These are phyloP conservation scores for Saccopteryx bilineata DNA, from an alignment of 2,113 vertebrate genomes.

Conservation along the genomic window DNA sequence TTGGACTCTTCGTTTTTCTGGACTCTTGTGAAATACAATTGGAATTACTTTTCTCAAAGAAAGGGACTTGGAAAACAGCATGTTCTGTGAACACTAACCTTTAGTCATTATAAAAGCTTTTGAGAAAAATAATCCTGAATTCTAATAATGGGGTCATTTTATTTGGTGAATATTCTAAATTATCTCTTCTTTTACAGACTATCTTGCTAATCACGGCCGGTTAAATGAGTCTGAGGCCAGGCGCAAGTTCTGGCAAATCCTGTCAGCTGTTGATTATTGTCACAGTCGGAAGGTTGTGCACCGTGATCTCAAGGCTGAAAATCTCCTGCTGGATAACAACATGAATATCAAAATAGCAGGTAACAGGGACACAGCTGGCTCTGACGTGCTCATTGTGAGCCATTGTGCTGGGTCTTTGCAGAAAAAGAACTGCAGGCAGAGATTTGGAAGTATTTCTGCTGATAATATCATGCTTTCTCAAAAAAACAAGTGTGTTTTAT, in stretches of 20 bases:
- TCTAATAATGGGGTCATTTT: background rate
- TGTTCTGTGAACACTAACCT: background rate
- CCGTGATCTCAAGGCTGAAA: slow-evolving; percentile 98
- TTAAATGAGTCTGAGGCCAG: slow-evolving; percentile 96
- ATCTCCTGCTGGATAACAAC: slow-evolving; percentile 96
- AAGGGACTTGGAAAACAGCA: slow-evolving; percentile 46
- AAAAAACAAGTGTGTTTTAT: background rate
- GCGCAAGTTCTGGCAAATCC: slow-evolving; percentile 99
- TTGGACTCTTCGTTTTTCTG: background rate
- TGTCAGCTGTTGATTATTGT: slow-evolving; percentile 97
- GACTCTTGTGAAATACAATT: slow-evolving; percentile 51
- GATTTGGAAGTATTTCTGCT: background rate
- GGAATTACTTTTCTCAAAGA: slow-evolving; percentile 41
- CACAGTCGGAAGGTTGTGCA: slow-evolving; percentile 97
- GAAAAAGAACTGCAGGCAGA: background rate
- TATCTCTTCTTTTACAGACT: slow-evolving; percentile 89
- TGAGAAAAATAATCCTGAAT: background rate
- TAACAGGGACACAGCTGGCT: slow-evolving; percentile 75
- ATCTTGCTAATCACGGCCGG: slow-evolving; percentile 97
- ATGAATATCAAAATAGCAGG: slow-evolving; percentile 99
- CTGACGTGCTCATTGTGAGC: background rate
- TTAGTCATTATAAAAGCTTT: slow-evolving; percentile 13
- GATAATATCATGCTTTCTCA: background rate
- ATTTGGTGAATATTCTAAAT: slow-evolving; percentile 56
- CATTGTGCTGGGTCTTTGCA: fast-evolving